Conservation (phyloP, 1,140 invertebrate species). For the Aphelenchoides fujianensis region DNA sequence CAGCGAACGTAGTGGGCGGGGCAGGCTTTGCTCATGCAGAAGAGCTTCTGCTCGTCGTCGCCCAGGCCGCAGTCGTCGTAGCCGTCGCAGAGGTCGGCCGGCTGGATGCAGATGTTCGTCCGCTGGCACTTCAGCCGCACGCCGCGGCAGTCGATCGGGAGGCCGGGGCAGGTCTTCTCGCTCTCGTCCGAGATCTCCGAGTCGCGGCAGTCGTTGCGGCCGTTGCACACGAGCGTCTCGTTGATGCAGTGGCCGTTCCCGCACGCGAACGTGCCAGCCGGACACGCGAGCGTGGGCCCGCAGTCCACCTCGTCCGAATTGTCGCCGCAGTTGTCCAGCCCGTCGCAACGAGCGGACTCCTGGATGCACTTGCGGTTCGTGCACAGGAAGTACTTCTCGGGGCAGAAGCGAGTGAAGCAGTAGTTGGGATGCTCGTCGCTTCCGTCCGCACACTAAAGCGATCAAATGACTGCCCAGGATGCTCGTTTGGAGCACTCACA, state of each 20-base stretch:
- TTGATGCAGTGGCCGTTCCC: slow-evolving; percentile 72
- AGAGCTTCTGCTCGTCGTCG: slow-evolving; percentile 57
- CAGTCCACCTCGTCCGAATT: slow-evolving; percentile 87
- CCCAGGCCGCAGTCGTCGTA: slow-evolving; percentile 53
- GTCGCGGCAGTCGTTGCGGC: slow-evolving; percentile 61
- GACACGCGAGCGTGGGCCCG: slow-evolving; percentile 69
- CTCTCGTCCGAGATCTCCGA: slow-evolving; percentile 57
- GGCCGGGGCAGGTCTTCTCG: slow-evolving; percentile 54
- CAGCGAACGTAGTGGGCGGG: slow-evolving; percentile 59
- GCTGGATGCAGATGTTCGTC: slow-evolving; percentile 61
- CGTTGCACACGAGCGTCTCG: slow-evolving; percentile 60
- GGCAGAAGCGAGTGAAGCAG: slow-evolving; percentile 67
- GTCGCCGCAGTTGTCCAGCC: slow-evolving; percentile 83
- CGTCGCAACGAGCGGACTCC: slow-evolving; percentile 66
- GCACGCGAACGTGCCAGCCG: slow-evolving; percentile 87
- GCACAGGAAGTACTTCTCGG: slow-evolving; percentile 68
- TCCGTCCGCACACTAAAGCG: slow-evolving; percentile 78
- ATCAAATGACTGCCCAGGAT: slow-evolving; percentile 85
- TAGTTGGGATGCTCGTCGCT: slow-evolving; percentile 88
- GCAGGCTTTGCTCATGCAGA: slow-evolving; percentile 59
- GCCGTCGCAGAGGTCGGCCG: slow-evolving; percentile 55
- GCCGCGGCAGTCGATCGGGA: slow-evolving; percentile 61
- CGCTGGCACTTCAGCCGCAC: slow-evolving; percentile 58
- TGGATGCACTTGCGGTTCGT: slow-evolving; percentile 76
- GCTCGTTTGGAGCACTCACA: slow-evolving; percentile 83